Evolutionary conservation across 2,113 vertebrate genomes (phyloP), one percentile per base, ranked within the genome.

Genomic region (Mellivora capensis): DNA sequence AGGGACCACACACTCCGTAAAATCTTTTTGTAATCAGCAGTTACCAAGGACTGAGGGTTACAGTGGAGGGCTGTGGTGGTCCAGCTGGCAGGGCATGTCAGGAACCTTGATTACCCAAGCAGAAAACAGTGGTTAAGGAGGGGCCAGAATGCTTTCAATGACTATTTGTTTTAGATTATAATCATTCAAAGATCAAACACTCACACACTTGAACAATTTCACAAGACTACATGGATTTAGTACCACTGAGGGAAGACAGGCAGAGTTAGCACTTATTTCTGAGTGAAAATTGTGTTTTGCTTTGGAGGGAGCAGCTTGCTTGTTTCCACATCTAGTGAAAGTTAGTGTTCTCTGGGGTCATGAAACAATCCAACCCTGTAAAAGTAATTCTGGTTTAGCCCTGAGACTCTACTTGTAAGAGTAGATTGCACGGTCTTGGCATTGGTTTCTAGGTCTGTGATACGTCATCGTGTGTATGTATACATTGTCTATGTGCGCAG

Each of bases 401-500:
- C 94, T 94, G 96, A 98, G 97, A 94, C 62, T 91, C 39, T 64
- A 37, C 23, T 44, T 61, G 6, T 6, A 77, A 59, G 8, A 95
- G 31, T 79, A 23, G 34, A 47, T 7, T 39, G 42, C 25, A n/a
- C 47, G 31, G 11, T 82, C 59, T 39, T 91, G 23, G 42, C 27
- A 54, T 17, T 23, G 3, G 13, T 29, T 44, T 72, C 49, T 90
- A 13, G 7, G 42, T 67, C 17, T 44, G 1, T 31, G 69, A n/a
- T 17, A 62, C 0, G 0, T 17, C 80, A 4, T 25, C 80, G 15
- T 25, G 4, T 21, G 1, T 4, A 1, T 17, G 39, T 9, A 20
- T 4, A 11, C 0, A 27, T 7, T 12, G 3, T 61, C 34, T 64
- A 4, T 0, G 1, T 2, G 42, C 1, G 1, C 18, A 17, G 21